Percentiles rank a stretch among this genome's conserved stretches.
Conservation (phyloP, 2,888 invertebrate genomes). For the Palloptera scutellata region DNA sequence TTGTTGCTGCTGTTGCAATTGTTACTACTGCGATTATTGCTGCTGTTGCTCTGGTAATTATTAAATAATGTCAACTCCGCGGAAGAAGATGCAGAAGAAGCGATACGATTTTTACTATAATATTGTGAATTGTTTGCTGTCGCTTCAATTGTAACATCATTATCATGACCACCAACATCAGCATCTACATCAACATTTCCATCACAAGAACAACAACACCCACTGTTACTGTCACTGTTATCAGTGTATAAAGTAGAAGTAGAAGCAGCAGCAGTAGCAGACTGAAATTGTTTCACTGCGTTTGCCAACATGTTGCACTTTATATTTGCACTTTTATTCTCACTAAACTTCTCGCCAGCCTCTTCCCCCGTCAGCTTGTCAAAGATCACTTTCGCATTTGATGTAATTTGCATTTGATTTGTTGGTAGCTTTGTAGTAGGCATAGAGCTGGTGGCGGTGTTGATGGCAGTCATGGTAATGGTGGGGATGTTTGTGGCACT, state of each 20-base stretch:
- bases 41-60: constrained; percentile 18
- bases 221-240: background rate
- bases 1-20: constrained; percentile 33
- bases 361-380: too few species aligned
- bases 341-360: background rate
- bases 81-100: too few species aligned
- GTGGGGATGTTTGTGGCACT: constrained; percentile 32
- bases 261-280: too few species aligned
- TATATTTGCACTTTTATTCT: constrained; percentile 26
- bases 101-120: too few species aligned
- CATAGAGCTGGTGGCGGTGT: constrained; percentile 45
- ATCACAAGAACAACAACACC: background rate
- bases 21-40: constrained; percentile 19
- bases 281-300: background rate
- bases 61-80: background rate
- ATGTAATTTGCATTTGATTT: constrained; percentile 35
- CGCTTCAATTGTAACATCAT: too few species aligned
- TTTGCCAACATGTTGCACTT: constrained; percentile 39
- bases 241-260: too few species aligned
- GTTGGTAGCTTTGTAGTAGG: constrained; percentile 26
- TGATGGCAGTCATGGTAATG: constrained; percentile 47
- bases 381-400: constrained; percentile 46
- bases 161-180: too few species aligned
- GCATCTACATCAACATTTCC: too few species aligned
- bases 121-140: too few species aligned